Evolutionary conservation across 2,888 invertebrate species (phyloP).

Genomic region (Plutella xylostella): DNA sequence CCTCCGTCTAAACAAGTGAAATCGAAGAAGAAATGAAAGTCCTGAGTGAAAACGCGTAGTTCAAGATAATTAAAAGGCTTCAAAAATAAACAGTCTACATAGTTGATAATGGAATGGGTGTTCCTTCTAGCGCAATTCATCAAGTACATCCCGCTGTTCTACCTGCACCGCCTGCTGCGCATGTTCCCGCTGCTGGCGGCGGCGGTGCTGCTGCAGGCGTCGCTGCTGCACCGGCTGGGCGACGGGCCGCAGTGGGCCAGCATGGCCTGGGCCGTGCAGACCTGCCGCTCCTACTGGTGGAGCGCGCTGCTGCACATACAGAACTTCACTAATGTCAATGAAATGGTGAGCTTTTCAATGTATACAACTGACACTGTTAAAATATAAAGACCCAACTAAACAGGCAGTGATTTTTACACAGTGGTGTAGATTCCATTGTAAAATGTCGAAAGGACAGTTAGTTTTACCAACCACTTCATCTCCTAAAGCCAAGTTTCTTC

Average conservation of each 20-base stretch:
- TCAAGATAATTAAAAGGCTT: no score
- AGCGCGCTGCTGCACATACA: constrained; percentile 7
- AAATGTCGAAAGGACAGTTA: no score
- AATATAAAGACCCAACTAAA: background rate
- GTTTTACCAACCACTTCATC: no score
- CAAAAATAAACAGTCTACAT: no score
- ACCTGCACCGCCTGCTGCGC: constrained; percentile 7
- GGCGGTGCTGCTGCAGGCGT: constrained; percentile 8
- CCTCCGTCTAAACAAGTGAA: no score
- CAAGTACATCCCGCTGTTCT: constrained; percentile 6
- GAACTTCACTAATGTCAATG: constrained; percentile 24
- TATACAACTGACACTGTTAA: background rate
- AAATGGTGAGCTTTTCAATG: constrained; percentile 24
- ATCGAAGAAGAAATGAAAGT: no score
- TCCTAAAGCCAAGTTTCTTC: no score
- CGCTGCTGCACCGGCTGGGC: constrained; percentile 5
- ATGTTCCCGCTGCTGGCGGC: constrained; percentile 9
- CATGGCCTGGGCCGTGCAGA: background rate
- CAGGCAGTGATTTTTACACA: no score
- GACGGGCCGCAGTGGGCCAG: constrained; percentile 9
- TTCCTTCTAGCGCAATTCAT: constrained; percentile 27
- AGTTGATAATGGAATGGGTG: no score
- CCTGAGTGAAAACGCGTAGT: no score
- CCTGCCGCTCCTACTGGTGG: constrained; percentile 9
- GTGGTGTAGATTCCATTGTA: no score